A percentile compares a stretch with the other conserved stretches of the same genome.
Evolutionary conservation across 2,797 vertebrate genomes (phyloP).

Genomic region (Chloroceryle inda): DNA sequence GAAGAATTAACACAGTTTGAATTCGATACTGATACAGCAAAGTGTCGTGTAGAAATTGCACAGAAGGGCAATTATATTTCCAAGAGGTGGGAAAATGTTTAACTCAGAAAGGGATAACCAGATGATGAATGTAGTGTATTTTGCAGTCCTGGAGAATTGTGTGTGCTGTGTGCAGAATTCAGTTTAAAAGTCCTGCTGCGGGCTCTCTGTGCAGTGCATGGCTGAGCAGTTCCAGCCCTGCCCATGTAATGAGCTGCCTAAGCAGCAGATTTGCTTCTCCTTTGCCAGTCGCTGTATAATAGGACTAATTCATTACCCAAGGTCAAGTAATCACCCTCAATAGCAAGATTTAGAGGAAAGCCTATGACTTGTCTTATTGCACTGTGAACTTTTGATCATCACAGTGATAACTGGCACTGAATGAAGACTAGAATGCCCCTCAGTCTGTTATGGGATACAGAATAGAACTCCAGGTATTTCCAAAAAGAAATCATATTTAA

Average conservation of each 20-base stretch:
- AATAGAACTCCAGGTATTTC: background rate
- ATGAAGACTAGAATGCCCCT: background rate
- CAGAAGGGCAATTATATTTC: background rate
- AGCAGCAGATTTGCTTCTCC: slow-evolving; percentile 60
- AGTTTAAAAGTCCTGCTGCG: slow-evolving; percentile 17
- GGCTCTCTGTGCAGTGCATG: slow-evolving; percentile 4
- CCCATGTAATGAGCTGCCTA: slow-evolving; percentile 45
- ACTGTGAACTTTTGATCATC: background rate
- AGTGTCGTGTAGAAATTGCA: background rate
- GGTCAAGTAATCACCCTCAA: slow-evolving; percentile 67
- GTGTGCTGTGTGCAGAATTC: background rate
- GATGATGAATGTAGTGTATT: background rate
- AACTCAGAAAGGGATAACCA: background rate
- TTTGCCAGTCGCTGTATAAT: slow-evolving; percentile 71
- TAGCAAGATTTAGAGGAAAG: slow-evolving; percentile 49
- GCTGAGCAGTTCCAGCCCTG: slow-evolving; percentile 35
- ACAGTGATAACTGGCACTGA: background rate
- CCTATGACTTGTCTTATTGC: background rate
- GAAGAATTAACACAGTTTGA: background rate
- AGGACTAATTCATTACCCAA: slow-evolving; percentile 64
- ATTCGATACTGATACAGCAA: background rate
- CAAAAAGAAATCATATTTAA: background rate
- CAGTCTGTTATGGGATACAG: background rate
- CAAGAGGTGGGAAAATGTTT: background rate
- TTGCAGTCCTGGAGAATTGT: background rate